Evolutionary conservation across 2,113 vertebrate genomes (phyloP), one percentile per base, ranked within the genome.

Genomic region (Meleagris gallopavo): DNA sequence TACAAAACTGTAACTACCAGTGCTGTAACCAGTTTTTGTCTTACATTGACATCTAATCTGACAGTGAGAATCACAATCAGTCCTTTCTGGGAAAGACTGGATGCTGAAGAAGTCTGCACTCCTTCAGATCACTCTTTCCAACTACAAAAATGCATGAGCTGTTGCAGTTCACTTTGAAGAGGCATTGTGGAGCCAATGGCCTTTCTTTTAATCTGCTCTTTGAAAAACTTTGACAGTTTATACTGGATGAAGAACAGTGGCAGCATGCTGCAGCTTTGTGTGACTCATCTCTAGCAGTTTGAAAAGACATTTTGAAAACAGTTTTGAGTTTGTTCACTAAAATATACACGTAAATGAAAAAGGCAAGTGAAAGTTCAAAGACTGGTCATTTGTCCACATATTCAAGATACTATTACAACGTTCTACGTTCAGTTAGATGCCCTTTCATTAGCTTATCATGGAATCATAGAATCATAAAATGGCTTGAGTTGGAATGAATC

Each of bases 121-220:
- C 19, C n/a, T 58, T 79, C 91, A 85, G 34, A 55, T 90, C 45
- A 70, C 71, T 84, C 36, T 36, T 87, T 29, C 55, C 58, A 50
- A 54, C 41, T 80, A 67, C 41, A 77, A 67, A 89, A 87, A 83
- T 54, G 58, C 29, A 40, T 5, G 22, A 89, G 50, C 34, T 46
- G 38, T 74, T 85, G 62, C 67, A 52, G 67, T 41, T 93, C 54
- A 60, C 67, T 89, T 96, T 89, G 83, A 90, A 89, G 78, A 11
- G 36, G 3, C n/a, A 40, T 65, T 79, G 29, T 15, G 43, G 46
- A 92, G 62, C 66, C 75, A 77, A 55, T 12, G 21, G 50, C 58
- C 45, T 89, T 92, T 41, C 58, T 70, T 82, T 82, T 25, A 61
- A 21, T 41, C 62, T 50, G 17, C 81, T 76, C 67, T 73, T 62